Evolutionary conservation across 2,113 vertebrate species (phyloP).

Genomic region (Pseudorhombus dupliciocellatus): DNA sequence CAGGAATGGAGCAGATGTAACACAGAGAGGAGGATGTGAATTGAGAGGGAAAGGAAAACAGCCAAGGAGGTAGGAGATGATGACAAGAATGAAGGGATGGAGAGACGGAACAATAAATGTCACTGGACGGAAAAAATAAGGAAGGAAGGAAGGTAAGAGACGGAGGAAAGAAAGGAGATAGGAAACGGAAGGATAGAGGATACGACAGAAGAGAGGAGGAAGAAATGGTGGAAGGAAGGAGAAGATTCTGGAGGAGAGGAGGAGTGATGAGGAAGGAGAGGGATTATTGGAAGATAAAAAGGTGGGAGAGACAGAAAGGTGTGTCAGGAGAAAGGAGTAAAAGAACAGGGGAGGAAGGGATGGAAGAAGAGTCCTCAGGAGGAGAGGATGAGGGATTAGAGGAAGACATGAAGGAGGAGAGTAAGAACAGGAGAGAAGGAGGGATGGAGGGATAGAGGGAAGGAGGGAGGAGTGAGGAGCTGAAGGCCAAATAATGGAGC

Average conservation of each 20-base stretch:
- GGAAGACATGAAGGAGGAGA: not conserved
- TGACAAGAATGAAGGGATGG: not conserved
- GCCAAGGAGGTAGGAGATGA: not conserved
- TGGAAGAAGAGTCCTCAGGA: not conserved
- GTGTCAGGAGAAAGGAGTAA: too few species aligned
- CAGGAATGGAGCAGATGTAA: not conserved
- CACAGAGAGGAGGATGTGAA: not conserved
- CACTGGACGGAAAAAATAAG: not conserved
- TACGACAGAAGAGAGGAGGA: not conserved
- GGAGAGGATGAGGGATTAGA: not conserved
- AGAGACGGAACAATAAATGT: not conserved
- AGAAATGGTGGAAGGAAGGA: not conserved
- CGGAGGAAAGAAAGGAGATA: not conserved
- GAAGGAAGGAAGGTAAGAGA: not conserved
- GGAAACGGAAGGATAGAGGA: not conserved
- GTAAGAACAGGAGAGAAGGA: not conserved
- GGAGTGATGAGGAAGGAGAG: not conserved
- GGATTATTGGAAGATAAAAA: too few species aligned
- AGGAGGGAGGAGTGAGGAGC: slow-evolving; percentile 35
- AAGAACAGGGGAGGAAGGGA: too few species aligned
- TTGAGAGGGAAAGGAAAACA: not conserved
- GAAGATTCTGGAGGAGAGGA: not conserved
- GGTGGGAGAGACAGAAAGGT: too few species aligned
- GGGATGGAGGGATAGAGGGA: slow-evolving; percentile 20
- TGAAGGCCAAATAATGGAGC: slow-evolving; percentile 69